Evolutionary conservation across 2,113 vertebrate genomes (phyloP).

Genomic region (Eptesicus fuscus): DNA sequence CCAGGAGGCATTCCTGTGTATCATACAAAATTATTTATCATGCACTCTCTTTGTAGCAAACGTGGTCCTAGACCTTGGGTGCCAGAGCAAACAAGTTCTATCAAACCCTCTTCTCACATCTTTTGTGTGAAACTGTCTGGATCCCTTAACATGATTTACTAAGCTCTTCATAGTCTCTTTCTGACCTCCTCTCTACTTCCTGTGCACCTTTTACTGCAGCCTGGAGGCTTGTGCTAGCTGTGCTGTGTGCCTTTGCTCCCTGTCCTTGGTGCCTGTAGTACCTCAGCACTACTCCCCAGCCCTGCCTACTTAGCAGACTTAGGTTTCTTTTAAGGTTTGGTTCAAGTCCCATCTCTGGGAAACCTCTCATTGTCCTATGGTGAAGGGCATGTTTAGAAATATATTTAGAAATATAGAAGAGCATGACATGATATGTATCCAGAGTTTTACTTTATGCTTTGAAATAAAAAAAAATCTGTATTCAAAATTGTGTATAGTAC

Average conservation of each 20-base stretch:
- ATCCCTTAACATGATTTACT: neutral
- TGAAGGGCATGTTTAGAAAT: neutral
- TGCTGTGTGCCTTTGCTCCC: neutral
- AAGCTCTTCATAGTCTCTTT: neutral
- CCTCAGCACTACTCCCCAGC: neutral
- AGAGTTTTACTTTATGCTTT: constrained; percentile 11
- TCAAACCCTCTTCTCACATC: neutral
- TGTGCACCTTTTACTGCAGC: neutral
- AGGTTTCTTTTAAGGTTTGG: neutral
- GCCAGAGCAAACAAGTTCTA: neutral
- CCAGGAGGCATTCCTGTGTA: neutral
- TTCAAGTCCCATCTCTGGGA: neutral
- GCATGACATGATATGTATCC: neutral
- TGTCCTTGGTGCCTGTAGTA: neutral
- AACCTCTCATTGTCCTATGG: neutral
- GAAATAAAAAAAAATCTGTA: neutral
- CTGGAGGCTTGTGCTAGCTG: neutral
- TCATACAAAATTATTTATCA: neutral
- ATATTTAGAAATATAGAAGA: neutral
- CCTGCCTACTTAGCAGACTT: neutral
- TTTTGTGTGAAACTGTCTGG: neutral
- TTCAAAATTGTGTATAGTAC: constrained; percentile 1
- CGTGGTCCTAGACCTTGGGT: neutral
- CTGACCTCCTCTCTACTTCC: neutral
- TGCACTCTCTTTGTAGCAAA: neutral